Evolutionary conservation across 2,797 vertebrate species (phyloP).

Genomic region (Phrynocephalus guinanensis): DNA sequence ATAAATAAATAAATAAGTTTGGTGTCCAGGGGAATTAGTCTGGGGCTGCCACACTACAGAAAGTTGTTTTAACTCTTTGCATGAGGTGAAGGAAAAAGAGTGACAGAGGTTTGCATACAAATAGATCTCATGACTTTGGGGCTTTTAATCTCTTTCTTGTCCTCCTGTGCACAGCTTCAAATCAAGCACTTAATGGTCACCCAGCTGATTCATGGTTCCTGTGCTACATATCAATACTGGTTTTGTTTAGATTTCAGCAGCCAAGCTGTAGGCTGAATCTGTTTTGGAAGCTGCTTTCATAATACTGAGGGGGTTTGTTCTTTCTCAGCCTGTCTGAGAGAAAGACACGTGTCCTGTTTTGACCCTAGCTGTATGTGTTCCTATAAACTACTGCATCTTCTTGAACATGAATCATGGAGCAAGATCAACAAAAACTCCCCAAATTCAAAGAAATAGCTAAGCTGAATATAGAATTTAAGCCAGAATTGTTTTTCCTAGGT

Average conservation of each 20-base stretch:
- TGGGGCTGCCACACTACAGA: not conserved
- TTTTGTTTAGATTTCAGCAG: conserved; percentile 10
- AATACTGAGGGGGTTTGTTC: not conserved
- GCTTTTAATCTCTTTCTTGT: conserved; percentile 64
- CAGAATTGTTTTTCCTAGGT: too few relatives aligned
- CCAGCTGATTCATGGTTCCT: conserved; percentile 55
- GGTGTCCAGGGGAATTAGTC: too few relatives aligned
- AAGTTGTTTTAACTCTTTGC: not conserved
- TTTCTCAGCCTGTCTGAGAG: not conserved
- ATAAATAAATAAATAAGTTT: too few relatives aligned
- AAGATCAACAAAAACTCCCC: not conserved
- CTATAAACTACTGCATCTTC: not conserved
- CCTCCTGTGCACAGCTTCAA: conserved; percentile 11
- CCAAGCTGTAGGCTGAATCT: not conserved
- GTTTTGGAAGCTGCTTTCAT: not conserved
- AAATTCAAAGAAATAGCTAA: not conserved
- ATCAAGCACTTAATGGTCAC: not conserved
- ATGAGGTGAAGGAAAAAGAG: not conserved
- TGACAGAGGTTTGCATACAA: conserved; percentile 52
- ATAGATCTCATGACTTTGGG: conserved; percentile 66
- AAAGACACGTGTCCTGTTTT: not conserved
- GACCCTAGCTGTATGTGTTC: not conserved
- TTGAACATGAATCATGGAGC: not conserved
- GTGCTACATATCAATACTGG: conserved; percentile 6
- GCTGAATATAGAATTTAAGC: too few relatives aligned